These are phyloP conservation scores for Fulmarus glacialis DNA, from an alignment of 2,113 vertebrate genomes.

Conservation along the genomic window DNA sequence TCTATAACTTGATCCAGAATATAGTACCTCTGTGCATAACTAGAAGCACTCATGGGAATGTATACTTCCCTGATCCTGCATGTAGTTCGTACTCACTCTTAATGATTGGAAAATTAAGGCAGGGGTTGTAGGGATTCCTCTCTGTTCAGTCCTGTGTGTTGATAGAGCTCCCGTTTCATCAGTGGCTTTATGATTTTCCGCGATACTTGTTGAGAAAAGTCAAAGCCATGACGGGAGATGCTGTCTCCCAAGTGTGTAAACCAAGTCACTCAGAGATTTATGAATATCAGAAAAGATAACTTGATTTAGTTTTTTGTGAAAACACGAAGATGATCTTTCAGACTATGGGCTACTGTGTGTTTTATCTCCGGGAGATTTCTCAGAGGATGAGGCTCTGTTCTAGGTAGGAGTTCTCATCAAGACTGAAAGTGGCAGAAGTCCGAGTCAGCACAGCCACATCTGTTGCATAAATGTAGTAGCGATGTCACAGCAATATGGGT, in stretches of 20 bases:
- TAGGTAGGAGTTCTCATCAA: not conserved
- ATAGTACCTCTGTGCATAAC: not conserved
- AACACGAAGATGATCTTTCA: not conserved
- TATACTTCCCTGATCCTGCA: not conserved
- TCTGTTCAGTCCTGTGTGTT: not conserved
- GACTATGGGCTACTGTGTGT: accelerated
- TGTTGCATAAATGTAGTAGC: not conserved
- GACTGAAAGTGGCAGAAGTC: not conserved
- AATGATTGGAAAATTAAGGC: not conserved
- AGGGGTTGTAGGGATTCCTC: not conserved
- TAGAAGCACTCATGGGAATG: not conserved
- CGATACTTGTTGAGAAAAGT: not conserved
- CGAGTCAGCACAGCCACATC: not conserved
- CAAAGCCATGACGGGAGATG: not conserved
- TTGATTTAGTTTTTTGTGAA: not conserved
- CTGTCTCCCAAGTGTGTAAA: not conserved
- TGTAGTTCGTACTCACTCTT: not conserved
- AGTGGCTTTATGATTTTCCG: not conserved
- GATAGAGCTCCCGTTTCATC: not conserved
- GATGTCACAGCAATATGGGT: not conserved
- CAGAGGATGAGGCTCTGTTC: not conserved
- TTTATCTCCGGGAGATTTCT: not conserved
- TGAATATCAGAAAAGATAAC: not conserved
- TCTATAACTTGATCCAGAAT: not conserved
- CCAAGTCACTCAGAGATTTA: not conserved